Percentiles rank a stretch among this genome's conserved stretches.
Evolutionary conservation across 2,113 vertebrate species (phyloP).

Genomic region (Odobenus rosmarus): DNA sequence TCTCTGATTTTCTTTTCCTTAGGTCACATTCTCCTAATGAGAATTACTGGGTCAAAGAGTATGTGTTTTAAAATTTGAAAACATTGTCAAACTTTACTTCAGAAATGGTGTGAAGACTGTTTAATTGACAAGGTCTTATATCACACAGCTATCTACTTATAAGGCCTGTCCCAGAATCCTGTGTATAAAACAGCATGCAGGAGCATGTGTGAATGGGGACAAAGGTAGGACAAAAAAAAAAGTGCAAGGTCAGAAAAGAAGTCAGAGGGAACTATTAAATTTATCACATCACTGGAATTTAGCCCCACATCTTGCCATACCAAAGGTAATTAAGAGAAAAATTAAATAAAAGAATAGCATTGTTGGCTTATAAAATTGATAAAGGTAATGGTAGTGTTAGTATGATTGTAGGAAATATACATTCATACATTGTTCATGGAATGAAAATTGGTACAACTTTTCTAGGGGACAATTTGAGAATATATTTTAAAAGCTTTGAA

Average conservation of each 20-base stretch:
- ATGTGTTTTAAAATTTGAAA: background rate
- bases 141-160: background rate
- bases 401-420: background rate
- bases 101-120: background rate
- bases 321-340: conserved; percentile 18
- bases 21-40: background rate
- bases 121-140: background rate
- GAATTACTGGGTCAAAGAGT: background rate
- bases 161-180: background rate
- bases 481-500: conserved; percentile 32
- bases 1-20: conserved; percentile 5
- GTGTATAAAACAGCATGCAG: background rate
- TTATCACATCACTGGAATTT: background rate
- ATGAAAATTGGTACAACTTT: background rate
- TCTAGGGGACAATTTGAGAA: background rate
- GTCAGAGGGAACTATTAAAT: background rate
- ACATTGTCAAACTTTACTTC: background rate
- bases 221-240: background rate
- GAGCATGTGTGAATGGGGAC: background rate
- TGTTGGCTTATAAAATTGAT: background rate
- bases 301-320: background rate
- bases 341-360: background rate
- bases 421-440: background rate
- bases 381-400: background rate
- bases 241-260: background rate